Evolutionary conservation across 2,113 vertebrate species (phyloP), one percentile per base, ranked within the genome.

Genomic region (Hippolais icterina): DNA sequence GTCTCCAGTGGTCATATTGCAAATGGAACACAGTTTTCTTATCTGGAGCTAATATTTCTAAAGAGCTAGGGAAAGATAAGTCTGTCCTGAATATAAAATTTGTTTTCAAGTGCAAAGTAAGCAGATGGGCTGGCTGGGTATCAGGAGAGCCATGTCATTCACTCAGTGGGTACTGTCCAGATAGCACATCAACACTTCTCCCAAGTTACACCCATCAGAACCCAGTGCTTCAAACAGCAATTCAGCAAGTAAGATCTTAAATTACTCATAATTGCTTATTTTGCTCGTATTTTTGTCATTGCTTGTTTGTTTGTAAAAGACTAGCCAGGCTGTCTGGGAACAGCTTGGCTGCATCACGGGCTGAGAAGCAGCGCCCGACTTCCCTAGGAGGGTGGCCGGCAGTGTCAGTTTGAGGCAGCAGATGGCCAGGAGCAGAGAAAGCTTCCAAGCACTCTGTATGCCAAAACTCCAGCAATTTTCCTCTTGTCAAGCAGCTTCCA

Each of bases 311-410:
- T 95, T 95, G 91, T 86, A 88, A 90, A 90, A 92, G 93, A 81
- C 86, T 39, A 81, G 86, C 93, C 86, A 95, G 86, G 94, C 68
- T 96, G 95, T 74, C 93, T 95, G 79, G 80, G 93, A 97, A 96
- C 94, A 97, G 92, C 85, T 88, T 96, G 94, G 90, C 92, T 96
- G 80, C 72, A 96, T 97, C 94, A 92, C 6, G 76, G 86, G 29
- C 93, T 83, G 90, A 68, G 85, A 87, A 93, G 65, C 6, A 75
- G 68, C 83, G 76, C 83, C 93, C 1, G 0, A 3, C 68, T 71
- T 77, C 49, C 72, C 94, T 12, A 29, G 79, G 65, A 95, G 68
- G 37, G 85, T 60, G 92, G 93, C 76, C 92, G 5, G 3, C 46
- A 17, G 83, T 71, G 93, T 84, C 76, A 92, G 68, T 53, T 96